These are phyloP conservation scores for Hafferia zeledoni DNA, from an alignment of 2,797 vertebrate species.

Conservation along the genomic window DNA sequence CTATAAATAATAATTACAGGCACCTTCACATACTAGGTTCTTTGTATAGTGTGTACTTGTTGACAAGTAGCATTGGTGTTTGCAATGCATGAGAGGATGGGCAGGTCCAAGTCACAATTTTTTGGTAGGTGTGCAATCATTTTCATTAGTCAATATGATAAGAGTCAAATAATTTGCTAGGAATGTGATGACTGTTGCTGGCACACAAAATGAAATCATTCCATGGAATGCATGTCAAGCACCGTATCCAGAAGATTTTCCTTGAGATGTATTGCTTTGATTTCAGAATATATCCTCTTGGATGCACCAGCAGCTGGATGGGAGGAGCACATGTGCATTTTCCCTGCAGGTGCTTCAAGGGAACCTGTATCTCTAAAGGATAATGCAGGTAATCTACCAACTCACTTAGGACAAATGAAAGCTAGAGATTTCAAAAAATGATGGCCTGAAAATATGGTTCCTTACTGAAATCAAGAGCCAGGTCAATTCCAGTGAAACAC, in stretches of 20 bases:
- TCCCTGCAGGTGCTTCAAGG: background rate
- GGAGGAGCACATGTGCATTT: background rate
- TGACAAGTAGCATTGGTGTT: background rate
- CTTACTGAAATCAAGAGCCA: background rate
- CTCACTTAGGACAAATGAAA: background rate
- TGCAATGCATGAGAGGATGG: background rate
- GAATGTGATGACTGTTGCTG: background rate
- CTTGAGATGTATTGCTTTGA: rapidly evolving
- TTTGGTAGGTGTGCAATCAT: background rate
- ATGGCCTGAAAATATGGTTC: background rate
- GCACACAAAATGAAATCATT: background rate
- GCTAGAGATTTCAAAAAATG: background rate
- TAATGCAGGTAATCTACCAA: background rate
- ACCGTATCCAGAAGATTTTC: background rate
- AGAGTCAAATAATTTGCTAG: background rate
- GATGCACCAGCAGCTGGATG: background rate
- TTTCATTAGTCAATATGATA: background rate
- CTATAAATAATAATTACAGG: background rate
- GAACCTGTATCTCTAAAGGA: background rate
- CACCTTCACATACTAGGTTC: background rate
- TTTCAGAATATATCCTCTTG: background rate
- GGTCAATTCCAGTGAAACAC: background rate
- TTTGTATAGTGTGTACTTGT: background rate
- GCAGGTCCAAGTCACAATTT: background rate
- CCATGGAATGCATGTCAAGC: background rate